These are phyloP conservation scores for Cheilosia pagana DNA, from an alignment of 2,888 invertebrate genomes.

Conservation along the genomic window DNA sequence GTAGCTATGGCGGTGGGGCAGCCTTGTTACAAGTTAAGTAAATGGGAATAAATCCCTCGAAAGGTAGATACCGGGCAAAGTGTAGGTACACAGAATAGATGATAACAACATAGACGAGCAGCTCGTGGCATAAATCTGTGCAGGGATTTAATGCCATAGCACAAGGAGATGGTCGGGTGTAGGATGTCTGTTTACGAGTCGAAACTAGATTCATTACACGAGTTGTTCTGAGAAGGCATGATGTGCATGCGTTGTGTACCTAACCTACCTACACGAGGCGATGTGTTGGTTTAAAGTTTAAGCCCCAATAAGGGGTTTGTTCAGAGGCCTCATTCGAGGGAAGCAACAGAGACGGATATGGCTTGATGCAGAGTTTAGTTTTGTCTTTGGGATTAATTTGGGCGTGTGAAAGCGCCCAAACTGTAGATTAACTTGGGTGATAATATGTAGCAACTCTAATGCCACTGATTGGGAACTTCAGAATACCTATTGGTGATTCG, in stretches of 20 bases:
- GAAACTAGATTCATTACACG: constrained; percentile 64
- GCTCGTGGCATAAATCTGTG: constrained; percentile 40
- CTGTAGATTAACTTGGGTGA: constrained; percentile 12
- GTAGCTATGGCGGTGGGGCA: constrained; percentile 11
- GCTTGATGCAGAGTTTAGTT: constrained; percentile 26
- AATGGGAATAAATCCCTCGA: constrained; percentile 59
- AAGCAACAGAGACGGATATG: too few relatives aligned
- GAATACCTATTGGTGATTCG: constrained; percentile 24
- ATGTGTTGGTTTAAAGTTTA: constrained; percentile 47
- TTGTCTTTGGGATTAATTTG: constrained; percentile 5
- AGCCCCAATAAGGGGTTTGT: not conserved
- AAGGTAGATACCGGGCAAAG: constrained; percentile 45
- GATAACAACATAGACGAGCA: constrained; percentile 20
- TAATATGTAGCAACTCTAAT: constrained; percentile 12
- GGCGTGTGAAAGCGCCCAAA: constrained; percentile 21
- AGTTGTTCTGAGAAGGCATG: constrained; percentile 27
- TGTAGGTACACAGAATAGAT: not conserved
- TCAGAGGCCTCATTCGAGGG: too few relatives aligned
- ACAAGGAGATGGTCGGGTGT: constrained; percentile 2
- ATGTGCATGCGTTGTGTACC: constrained; percentile 10
- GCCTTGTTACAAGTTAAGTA: constrained; percentile 48
- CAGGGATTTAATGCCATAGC: constrained; percentile 28
- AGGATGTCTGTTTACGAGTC: constrained; percentile 45
- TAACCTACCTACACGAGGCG: not conserved
- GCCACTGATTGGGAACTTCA: constrained; percentile 1